Conservation (phyloP, 1,140 invertebrate species). For the Atta cephalotes region DNA sequence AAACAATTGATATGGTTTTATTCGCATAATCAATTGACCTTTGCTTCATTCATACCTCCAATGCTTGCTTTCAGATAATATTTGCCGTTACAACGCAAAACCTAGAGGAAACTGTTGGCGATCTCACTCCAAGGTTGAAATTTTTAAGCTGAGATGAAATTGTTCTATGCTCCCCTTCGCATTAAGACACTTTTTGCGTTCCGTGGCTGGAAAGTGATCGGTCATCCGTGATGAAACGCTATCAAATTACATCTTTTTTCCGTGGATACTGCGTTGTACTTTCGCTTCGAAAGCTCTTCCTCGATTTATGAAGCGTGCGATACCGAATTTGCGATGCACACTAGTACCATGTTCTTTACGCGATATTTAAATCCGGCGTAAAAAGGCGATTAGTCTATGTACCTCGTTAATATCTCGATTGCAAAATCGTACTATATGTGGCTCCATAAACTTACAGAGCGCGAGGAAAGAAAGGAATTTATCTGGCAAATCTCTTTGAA, state of each 20-base stretch:
- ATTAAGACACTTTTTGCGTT: constrained; percentile 25
- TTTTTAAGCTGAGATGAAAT: constrained; percentile 14
- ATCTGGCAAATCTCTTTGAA: constrained; percentile 43
- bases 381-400: neutral
- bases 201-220: constrained; percentile 48
- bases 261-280: constrained; percentile 26
- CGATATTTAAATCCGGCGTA: neutral
- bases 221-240: constrained; percentile 45
- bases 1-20: neutral
- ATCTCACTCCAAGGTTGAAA: constrained; percentile 1
- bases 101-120: neutral
- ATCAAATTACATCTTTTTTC: constrained; percentile 57
- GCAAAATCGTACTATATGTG: neutral
- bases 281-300: constrained; percentile 49
- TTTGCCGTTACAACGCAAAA: neutral
- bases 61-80: neutral
- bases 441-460: neutral
- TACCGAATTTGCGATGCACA: constrained; percentile 2
- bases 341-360: neutral
- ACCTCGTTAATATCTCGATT: constrained; percentile 22
- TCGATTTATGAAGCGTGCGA: constrained; percentile 47
- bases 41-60: neutral
- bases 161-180: neutral
- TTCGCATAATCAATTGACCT: neutral
- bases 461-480: constrained; percentile 27